Evolutionary conservation across 2,113 vertebrate species (phyloP).

Genomic region (Castor canadensis): DNA sequence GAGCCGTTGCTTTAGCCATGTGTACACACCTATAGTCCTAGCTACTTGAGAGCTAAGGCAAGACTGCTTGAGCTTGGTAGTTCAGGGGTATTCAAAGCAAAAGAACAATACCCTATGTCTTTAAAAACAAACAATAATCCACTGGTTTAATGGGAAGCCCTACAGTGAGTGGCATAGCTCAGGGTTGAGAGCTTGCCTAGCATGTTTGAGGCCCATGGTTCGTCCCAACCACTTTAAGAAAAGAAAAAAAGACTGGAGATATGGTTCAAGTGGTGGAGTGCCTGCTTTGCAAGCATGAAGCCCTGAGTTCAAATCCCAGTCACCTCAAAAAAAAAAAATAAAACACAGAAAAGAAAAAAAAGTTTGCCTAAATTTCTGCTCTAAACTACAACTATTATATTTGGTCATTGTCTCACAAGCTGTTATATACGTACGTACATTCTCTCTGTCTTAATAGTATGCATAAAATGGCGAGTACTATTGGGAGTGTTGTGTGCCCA

Average conservation of each 20-base stretch:
- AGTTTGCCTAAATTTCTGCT: background rate
- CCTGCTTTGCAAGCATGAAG: no score
- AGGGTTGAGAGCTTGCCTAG: background rate
- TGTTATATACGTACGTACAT: background rate
- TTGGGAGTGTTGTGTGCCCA: no score
- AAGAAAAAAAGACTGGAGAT: no score
- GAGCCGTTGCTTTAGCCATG: no score
- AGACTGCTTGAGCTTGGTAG: background rate
- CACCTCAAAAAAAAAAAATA: no score
- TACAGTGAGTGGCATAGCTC: background rate
- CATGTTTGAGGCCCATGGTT: no score
- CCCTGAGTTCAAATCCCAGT: no score
- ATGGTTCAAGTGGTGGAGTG: no score
- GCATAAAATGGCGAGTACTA: background rate
- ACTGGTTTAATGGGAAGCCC: background rate
- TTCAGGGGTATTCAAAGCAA: no score
- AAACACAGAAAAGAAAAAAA: background rate
- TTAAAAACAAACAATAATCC: background rate
- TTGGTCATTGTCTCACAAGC: background rate
- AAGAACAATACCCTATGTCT: background rate
- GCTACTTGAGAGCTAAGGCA: no score
- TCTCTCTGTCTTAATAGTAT: background rate
- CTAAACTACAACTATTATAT: background rate
- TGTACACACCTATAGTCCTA: no score
- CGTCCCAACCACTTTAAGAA: background rate